Conservation (phyloP, 2,113 vertebrate species). For the Phalacrocorax brasilianus region DNA sequence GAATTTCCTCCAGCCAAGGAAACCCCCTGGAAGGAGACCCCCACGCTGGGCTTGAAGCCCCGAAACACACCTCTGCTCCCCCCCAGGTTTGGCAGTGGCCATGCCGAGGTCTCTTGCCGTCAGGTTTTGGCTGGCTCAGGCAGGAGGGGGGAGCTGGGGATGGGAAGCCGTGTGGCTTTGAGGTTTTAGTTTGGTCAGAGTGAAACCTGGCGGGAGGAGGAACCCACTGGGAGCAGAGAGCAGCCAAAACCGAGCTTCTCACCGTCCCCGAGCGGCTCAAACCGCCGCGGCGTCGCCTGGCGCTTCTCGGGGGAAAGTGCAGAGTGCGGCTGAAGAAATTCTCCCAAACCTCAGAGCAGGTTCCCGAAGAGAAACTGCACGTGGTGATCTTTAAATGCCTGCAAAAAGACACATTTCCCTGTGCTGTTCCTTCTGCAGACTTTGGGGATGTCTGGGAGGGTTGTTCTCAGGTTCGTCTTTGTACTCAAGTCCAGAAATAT, state of each 20-base stretch:
- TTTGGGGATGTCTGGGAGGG: neutral
- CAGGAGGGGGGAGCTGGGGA: neutral
- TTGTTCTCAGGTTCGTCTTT: neutral
- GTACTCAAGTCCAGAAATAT: neutral
- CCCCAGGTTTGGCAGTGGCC: fast-evolving
- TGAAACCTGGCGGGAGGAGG: neutral
- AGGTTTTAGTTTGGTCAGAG: slow-evolving; percentile 46
- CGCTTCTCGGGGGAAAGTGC: neutral
- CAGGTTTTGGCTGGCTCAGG: fast-evolving
- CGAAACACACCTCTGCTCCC: fast-evolving
- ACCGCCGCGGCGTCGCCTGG: fast-evolving
- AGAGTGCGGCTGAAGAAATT: fast-evolving
- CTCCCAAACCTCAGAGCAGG: neutral
- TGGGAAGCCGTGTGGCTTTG: slow-evolving; percentile 32
- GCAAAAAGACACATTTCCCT: neutral
- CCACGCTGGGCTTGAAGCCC: fast-evolving
- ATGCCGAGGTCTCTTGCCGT: fast-evolving
- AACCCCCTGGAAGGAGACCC: neutral
- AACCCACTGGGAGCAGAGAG: neutral
- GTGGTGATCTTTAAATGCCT: neutral
- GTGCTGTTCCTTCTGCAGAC: neutral
- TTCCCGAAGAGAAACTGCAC: fast-evolving
- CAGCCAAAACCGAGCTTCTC: neutral
- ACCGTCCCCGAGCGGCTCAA: fast-evolving
- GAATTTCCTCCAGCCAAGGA: neutral